Evolutionary conservation across 2,888 invertebrate species (phyloP), one percentile per base, ranked within the genome.

Genomic region (Cheilosia urbana): DNA sequence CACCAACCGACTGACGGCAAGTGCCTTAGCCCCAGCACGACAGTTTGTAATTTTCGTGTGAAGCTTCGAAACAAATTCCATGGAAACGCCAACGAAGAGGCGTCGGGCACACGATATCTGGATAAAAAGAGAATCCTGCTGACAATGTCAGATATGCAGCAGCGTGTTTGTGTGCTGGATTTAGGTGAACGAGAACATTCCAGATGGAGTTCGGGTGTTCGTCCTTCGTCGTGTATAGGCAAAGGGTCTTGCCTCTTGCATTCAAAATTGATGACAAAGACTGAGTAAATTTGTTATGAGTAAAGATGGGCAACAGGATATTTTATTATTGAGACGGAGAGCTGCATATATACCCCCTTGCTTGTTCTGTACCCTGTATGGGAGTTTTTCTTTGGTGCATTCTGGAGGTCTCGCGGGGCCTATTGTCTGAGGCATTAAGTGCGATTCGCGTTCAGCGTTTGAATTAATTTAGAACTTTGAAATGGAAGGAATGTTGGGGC

Each of bases 131-230:
- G 81, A 76, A 77, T 77, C 71, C 76, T 72, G 76, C 85, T 85
- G 85, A 85, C 85, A 85, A 63, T 77, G 85, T 81, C 63, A 68
- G 76, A 81, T 81, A 53, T 77, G 72, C 76, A 81, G 66, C 80
- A 77, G 66, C 80, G 81, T 81, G 77, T 85, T 85, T 85, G 76
- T 85, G 80, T 85, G 76, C 71, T 76, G 75, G 76, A 85, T 81
- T 85, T 85, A 49, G 53, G 73, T 42, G 60, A 60, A n/a, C 21
- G 13, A 34, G 37, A 17, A 45, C 49, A 21, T 45, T 57, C 17
- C 65, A 57, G 47, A 47, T 47, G 47, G 19, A 47, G 47, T 17
- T 9, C 47, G 30, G 47, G 9, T 7, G 47, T 17, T 9, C 47
- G 19, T 47, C 17, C 19, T 17, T 9, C 19, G 19, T 19, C 37